A percentile compares a stretch with the other conserved stretches of the same genome.
These are phyloP conservation scores for Babylonia areolata DNA, from an alignment of 1,140 invertebrate genomes.

Conservation along the genomic window DNA sequence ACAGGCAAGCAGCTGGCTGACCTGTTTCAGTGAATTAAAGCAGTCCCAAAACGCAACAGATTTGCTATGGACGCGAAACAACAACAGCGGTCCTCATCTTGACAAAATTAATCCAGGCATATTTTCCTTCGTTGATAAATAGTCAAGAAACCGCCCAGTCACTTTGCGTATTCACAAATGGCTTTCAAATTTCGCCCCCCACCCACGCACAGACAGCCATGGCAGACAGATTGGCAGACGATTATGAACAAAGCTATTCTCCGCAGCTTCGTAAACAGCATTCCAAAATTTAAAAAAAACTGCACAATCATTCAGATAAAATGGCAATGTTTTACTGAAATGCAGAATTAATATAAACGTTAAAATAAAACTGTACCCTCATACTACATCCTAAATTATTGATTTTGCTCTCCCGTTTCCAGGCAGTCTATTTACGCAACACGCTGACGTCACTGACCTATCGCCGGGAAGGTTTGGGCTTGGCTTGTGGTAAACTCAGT, in stretches of 20 bases:
- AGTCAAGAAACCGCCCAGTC: not conserved
- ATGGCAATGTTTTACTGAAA: too few species aligned
- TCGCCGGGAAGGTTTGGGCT: not conserved
- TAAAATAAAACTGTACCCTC: not conserved
- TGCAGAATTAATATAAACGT: not conserved
- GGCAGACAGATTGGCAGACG: conserved; percentile 38
- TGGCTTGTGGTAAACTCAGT: too few species aligned
- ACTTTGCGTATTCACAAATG: conserved; percentile 29
- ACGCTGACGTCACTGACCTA: not conserved
- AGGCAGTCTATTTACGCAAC: not conserved
- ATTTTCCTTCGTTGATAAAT: conserved; percentile 18
- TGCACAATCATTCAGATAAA: too few species aligned
- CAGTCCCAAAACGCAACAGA: conserved; percentile 19
- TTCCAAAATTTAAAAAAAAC: not conserved
- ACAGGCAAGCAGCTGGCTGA: conserved; percentile 32
- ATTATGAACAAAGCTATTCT: not conserved
- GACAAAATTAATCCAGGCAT: not conserved
- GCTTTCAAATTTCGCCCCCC: conserved; percentile 46
- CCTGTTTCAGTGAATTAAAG: conserved; percentile 2
- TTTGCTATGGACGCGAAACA: not conserved
- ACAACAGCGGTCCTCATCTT: not conserved
- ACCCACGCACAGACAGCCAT: conserved; percentile 46
- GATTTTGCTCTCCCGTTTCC: not conserved
- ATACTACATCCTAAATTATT: not conserved
- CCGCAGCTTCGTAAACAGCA: conserved; percentile 39